Evolutionary conservation across 2,888 invertebrate genomes (phyloP), one percentile per base, ranked within the genome.

Genomic region (Ypsolopha scabrella): DNA sequence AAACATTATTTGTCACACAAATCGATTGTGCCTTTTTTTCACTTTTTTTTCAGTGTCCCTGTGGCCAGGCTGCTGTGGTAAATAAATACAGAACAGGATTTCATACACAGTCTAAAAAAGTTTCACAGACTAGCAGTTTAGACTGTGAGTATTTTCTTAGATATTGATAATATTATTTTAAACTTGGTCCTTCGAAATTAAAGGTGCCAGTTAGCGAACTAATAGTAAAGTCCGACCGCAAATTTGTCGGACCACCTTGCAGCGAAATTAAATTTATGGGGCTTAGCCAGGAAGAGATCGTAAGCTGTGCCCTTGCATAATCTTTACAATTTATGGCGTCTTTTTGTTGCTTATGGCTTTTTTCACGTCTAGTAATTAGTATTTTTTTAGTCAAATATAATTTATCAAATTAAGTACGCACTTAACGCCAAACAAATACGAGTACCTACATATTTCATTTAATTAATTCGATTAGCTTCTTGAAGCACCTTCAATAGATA

Each of bases 201-300:
- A 57, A 56, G 54, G 50, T 53, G 4, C 43, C 48, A 48, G 36
- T 48, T 36, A 48, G n/a, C 11, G 7, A 6, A 4, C 11, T 37
- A 34, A 11, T 62, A 59, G 60, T 62, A 63, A 59, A 60, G 57
- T 57, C 61, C 74, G 68, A 82, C 83, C 82, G 85, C 85, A 85
- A 85, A 85, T 85, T 85, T 83, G 85, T 81, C 81, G 79, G 85
- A 82, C 85, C 85, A 85, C 85, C 85, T 85, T 82, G 82, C 80
- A 75, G 77, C 71, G 70, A 73, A 75, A 79, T 75, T 70, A 79
- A 79, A 85, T 85, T 82, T 86, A 86, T 82, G 75, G 73, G 69
- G 68, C 67, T 64, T 71, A 80, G 77, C 75, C 76, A 75, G 81
- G 76, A 79, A 79, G 74, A 75, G 72, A 75, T 76, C 75, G 71